These are phyloP conservation scores for Melipona beecheii DNA, from an alignment of 2,888 invertebrate genomes.

Conservation along the genomic window DNA sequence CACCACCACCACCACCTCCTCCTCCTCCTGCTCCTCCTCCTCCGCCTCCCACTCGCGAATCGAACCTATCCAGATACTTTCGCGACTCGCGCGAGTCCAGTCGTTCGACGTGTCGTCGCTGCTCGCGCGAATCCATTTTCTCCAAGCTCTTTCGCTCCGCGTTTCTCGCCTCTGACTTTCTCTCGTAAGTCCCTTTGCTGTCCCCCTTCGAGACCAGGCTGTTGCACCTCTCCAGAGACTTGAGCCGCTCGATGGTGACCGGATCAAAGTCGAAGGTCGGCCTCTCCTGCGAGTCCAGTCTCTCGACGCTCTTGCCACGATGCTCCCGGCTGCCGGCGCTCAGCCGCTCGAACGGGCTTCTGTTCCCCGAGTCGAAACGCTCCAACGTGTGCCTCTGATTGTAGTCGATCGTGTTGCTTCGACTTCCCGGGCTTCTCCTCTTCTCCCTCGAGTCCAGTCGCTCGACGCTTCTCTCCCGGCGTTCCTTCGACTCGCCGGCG, in stretches of 20 bases:
- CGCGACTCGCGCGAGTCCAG: not conserved
- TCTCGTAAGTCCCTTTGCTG: slow-evolving; percentile 28
- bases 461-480: slow-evolving; percentile 75
- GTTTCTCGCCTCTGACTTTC: slow-evolving; percentile 15
- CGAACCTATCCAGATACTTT: not conserved
- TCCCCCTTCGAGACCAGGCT: slow-evolving; percentile 48
- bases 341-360: slow-evolving; percentile 74
- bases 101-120: slow-evolving; percentile 11
- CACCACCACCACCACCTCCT: too few relatives aligned
- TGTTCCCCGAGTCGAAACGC: slow-evolving; percentile 75
- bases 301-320: slow-evolving; percentile 79
- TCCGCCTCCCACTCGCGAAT: slow-evolving; percentile 12
- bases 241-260: slow-evolving; percentile 76
- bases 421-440: slow-evolving; percentile 62
- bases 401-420: slow-evolving; percentile 69
- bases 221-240: slow-evolving; percentile 69
- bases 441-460: slow-evolving; percentile 74
- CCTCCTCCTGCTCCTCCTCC: slow-evolving; percentile 32
- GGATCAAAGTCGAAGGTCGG: slow-evolving; percentile 80
- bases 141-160: slow-evolving; percentile 60
- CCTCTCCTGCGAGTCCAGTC: slow-evolving; percentile 75
- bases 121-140: slow-evolving; percentile 68
- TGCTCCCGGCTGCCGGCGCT: slow-evolving; percentile 49
- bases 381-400: slow-evolving; percentile 79
- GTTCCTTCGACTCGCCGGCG: slow-evolving; percentile 51